Base-by-base conservation (phyloP, 2,888 invertebrate genomes). In the Plebejus melissa region DNA sequence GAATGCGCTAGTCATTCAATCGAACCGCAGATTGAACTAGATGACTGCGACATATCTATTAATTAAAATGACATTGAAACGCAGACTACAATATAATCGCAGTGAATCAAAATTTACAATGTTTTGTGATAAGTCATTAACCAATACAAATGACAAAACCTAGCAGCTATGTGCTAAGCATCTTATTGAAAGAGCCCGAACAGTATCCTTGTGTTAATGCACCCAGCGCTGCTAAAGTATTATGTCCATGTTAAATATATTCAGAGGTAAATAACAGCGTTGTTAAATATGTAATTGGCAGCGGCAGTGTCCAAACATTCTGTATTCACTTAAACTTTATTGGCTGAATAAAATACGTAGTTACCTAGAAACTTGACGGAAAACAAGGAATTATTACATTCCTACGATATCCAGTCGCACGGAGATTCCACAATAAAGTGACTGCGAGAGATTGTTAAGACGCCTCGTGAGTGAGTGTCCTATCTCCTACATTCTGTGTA, bases 371-470 rank as follows among this genome's bases (percentile, higher is more conserved):
- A 70, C 74, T 79, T 78, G 77, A 77, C 75, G 77, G 77, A 80
- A 80, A 77, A 78, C 78, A 77, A 79, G 78, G 76, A 78, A 77
- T 77, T 77, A 80, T 80, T 78, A 77, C 76, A 78, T 77, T 77
- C 76, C 76, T 75, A 76, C 69, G 77, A 75, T 79, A 77, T 77
- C 77, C 77, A 69, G 78, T 78, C 77, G 79, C 78, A 76, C 76
- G 75, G 75, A 76, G 75, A 77, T 78, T 77, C 74, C 76, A 78
- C 75, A 75, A 77, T 78, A 78, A 80, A 78, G 76, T 77, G 79
- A 77, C 76, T 79, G 78, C 78, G 78, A 79, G 79, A 79, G 77
- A 77, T 75, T 77, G 78, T 78, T 77, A 77, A 75, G 75, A 77
- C 36, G 77, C 79, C 77, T 77, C 77, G 79, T 77, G 77, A 74